Percentiles rank a stretch among this genome's conserved stretches.
These are phyloP conservation scores for Coregonus sp. DNA, from an alignment of 2,797 vertebrate species.

Conservation along the genomic window DNA sequence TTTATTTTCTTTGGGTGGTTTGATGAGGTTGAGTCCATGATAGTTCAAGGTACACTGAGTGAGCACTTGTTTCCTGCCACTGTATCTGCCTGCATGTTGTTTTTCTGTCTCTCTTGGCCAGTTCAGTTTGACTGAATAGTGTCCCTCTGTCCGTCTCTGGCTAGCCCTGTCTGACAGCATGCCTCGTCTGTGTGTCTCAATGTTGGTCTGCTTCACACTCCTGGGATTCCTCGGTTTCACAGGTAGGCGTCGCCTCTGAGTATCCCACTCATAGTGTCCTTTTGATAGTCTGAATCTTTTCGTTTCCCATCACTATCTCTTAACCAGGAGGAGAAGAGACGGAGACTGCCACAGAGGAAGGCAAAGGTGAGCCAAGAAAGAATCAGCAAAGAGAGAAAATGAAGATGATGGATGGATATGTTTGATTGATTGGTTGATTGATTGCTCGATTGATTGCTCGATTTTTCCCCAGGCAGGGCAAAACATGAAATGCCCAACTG, in stretches of 20 bases:
- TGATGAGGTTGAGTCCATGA: no score
- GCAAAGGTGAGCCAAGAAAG: conserved; percentile 22
- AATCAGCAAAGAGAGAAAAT: conserved; percentile 5
- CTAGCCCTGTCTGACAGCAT: conserved; percentile 15
- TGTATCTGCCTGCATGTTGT: no score
- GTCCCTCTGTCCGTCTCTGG: neutral
- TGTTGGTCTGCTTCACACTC: conserved; percentile 32
- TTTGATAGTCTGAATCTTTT: neutral
- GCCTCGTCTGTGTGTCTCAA: neutral
- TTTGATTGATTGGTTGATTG: neutral
- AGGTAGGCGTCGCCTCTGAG: conserved; percentile 16
- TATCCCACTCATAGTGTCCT: no score
- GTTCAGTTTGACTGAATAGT: neutral
- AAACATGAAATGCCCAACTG: conserved; percentile 50
- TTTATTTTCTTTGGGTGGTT: no score
- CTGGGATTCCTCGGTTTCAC: conserved; percentile 26
- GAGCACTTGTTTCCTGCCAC: no score
- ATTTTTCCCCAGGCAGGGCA: conserved; percentile 32
- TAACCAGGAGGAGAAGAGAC: conserved; percentile 19
- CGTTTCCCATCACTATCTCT: neutral
- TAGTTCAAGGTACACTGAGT: no score
- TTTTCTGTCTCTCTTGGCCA: no score
- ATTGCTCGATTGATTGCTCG: neutral
- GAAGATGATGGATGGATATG: neutral
- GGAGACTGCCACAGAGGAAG: conserved; percentile 3